These are phyloP conservation scores for Cephus spinipes DNA, from an alignment of 2,888 invertebrate genomes.

Conservation along the genomic window DNA sequence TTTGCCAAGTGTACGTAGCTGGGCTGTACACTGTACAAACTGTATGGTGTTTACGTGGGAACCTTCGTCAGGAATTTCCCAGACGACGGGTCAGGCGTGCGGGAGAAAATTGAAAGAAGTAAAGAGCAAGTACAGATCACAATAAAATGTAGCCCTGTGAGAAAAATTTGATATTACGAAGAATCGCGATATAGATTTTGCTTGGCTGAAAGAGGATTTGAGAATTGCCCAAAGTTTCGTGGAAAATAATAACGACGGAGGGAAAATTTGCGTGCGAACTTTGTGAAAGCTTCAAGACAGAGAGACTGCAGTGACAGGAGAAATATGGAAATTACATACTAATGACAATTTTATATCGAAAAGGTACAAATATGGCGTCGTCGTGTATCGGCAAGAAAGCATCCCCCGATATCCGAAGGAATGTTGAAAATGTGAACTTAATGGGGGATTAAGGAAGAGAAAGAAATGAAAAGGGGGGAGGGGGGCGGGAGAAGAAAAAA, in stretches of 20 bases:
- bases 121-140: background rate
- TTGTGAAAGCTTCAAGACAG: background rate
- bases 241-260: background rate
- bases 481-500: background rate
- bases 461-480: background rate
- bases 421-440: background rate
- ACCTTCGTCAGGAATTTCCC: background rate
- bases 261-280: background rate
- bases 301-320: background rate
- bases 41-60: background rate
- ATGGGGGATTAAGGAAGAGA: conserved; percentile 2
- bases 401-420: background rate
- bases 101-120: background rate
- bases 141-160: background rate
- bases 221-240: background rate
- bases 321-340: background rate
- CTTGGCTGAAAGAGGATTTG: background rate
- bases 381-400: background rate
- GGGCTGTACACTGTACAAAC: background rate
- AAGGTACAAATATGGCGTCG: background rate
- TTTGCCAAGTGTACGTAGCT: background rate
- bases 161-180: background rate
- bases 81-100: background rate
- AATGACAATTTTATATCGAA: background rate
- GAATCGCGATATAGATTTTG: background rate